A percentile compares a stretch with the other conserved stretches of the same genome.
Evolutionary conservation across 2,797 vertebrate genomes (phyloP).

Genomic region (Coracias cyanogaster): DNA sequence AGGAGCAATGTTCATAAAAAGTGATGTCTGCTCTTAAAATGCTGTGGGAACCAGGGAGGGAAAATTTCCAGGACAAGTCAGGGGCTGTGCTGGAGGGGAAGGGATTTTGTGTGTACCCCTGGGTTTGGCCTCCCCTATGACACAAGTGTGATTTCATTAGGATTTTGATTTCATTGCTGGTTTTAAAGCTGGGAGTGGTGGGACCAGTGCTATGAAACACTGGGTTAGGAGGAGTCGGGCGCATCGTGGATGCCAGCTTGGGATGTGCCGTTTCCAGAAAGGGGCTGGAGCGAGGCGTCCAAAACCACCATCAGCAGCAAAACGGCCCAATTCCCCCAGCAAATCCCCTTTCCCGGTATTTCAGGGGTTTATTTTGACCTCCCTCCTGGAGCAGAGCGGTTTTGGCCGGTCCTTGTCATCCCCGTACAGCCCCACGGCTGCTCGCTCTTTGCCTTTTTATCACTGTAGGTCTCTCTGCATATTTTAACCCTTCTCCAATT

Average conservation of each 20-base stretch:
- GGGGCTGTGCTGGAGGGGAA: background rate
- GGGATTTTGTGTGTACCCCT: background rate
- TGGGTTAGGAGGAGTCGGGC: background rate
- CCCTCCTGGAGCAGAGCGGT: fast-evolving
- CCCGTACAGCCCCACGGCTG: fast-evolving
- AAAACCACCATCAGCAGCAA: background rate
- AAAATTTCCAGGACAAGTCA: background rate
- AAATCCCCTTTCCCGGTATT: background rate
- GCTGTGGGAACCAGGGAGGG: background rate
- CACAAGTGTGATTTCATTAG: background rate
- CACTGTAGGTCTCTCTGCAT: fast-evolving
- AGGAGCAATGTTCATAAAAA: background rate
- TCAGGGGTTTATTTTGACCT: background rate
- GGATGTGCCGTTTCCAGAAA: background rate
- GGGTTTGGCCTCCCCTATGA: background rate
- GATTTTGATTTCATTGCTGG: background rate
- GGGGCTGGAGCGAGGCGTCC: background rate
- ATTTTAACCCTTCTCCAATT: background rate
- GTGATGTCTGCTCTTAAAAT: background rate
- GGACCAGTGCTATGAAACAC: background rate
- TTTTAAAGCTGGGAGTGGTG: background rate
- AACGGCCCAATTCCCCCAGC: background rate
- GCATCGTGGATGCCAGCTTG: background rate
- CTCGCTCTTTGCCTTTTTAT: background rate
- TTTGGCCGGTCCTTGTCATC: background rate